A percentile compares a stretch with the other conserved stretches of the same genome.
Conservation (phyloP, 2,888 invertebrate genomes). For the Philhelius pedissequus region DNA sequence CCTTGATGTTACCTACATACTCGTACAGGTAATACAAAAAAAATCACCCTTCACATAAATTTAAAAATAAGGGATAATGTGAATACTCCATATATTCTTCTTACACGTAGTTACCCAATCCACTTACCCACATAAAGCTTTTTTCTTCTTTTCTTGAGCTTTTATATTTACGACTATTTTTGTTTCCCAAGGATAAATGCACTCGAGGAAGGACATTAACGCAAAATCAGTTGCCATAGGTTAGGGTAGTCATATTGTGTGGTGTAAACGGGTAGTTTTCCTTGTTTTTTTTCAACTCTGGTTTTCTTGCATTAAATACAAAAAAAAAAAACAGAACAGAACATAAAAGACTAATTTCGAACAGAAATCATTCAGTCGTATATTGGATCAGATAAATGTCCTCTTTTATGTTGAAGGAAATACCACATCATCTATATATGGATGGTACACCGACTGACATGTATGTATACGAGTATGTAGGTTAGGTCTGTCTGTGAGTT, state of each 20-base stretch:
- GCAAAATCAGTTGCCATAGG: constrained; percentile 56
- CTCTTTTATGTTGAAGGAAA: constrained; percentile 19
- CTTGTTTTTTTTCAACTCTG: neutral
- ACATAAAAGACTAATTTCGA: constrained; percentile 39
- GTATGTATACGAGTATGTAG: too few species aligned
- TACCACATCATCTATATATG: neutral
- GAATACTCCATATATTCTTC: neutral
- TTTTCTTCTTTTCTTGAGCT: neutral
- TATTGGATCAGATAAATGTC: constrained; percentile 45
- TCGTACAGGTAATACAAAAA: neutral
- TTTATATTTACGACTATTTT: too few species aligned
- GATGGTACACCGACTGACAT: too few species aligned
- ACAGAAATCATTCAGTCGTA: constrained; percentile 48
- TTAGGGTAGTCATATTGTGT: constrained; percentile 42
- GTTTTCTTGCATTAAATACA: neutral
- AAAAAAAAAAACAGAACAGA: neutral
- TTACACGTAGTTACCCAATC: neutral
- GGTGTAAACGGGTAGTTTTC: neutral
- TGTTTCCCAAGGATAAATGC: constrained; percentile 31
- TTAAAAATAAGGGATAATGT: neutral
- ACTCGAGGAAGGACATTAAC: constrained; percentile 48
- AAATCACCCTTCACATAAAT: neutral
- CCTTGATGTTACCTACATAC: neutral
- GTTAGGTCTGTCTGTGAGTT: neutral
- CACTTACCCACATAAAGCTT: constrained; percentile 52